These are phyloP conservation scores for Drosophila murphyi DNA, from an alignment of 1,140 invertebrate species.

Conservation along the genomic window DNA sequence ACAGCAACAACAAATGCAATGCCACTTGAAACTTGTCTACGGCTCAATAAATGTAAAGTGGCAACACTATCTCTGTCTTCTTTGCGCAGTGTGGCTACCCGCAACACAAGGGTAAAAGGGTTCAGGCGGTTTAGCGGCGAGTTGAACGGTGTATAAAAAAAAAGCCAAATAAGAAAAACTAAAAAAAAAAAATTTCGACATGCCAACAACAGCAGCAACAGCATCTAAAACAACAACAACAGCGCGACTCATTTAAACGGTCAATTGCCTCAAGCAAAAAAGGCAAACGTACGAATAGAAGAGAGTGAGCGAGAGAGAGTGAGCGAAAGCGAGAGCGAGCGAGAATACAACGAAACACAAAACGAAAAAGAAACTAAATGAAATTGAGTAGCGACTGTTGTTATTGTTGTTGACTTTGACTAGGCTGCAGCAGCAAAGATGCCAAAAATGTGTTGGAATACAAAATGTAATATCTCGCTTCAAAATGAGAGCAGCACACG, in stretches of 20 bases:
- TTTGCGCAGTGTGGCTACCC: constrained; percentile 11
- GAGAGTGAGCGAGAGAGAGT: constrained; percentile 40
- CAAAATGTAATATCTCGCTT: constrained; percentile 36
- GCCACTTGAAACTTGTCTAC: constrained; percentile 57
- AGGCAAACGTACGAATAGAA: constrained; percentile 57
- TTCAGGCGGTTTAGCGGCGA: constrained; percentile 26
- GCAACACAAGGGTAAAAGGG: constrained; percentile 37
- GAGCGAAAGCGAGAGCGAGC: constrained; percentile 8
- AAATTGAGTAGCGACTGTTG: constrained; percentile 33
- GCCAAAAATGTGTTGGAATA: constrained; percentile 32
- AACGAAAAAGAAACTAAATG: constrained; percentile 28
- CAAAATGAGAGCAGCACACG: constrained; percentile 34
- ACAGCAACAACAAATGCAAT: constrained; percentile 31
- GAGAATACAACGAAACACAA: constrained; percentile 5
- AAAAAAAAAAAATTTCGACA: constrained; percentile 34
- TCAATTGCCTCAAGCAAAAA: constrained; percentile 75
- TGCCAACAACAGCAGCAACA: constrained; percentile 36
- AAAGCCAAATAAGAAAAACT: constrained; percentile 37
- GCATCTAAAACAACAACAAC: constrained; percentile 27
- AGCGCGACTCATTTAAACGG: constrained; percentile 74
- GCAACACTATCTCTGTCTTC: constrained; percentile 29
- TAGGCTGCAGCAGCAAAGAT: constrained; percentile 27
- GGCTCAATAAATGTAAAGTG: constrained; percentile 21
- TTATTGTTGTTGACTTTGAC: constrained; percentile 29
- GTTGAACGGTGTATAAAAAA: constrained; percentile 35